Evolutionary conservation across 2,888 invertebrate species (phyloP), one percentile per base, ranked within the genome.

Genomic region (Cheilosia pagana): DNA sequence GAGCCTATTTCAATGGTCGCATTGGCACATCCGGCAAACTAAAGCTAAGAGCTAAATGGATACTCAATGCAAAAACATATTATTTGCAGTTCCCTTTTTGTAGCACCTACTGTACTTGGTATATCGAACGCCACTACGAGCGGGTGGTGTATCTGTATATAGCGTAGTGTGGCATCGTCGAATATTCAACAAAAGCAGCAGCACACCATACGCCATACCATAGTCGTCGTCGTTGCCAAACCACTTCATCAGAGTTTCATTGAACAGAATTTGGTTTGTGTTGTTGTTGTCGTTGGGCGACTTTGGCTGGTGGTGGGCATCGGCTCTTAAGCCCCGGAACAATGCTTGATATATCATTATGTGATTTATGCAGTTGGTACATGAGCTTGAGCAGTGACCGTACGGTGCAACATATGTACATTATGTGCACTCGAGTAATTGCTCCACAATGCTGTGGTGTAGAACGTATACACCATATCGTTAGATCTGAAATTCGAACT

Each of bases 191-290:
- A 79, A 83, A 78, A 74, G 72, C 71, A 70, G 31, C 70, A 62
- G 72, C 50, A 65, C 35, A 35, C 67, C 57, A 63, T 45, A 71
- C 50, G 60, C 7, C 1, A 25, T 25, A 71, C 21, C 68, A 43
- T 50, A 63, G 55, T 75, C 72, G 68, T 63, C 6, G 72, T 71
- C 75, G 85, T 81, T 85, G 85, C 79, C 85, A 81, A 85, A 81
- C 81, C 85, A 85, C 85, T 85, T 85, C 75, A 81, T 79, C 85
- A 85, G 71, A 85, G 71, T 71, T 85, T 70, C 81, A 85, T 85
- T 85, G 79, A 81, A 81, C 71, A 81, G 65, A 79, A 75, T 85
- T 85, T 39, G 78, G 83, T 79, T 39, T 45, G 62, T 81, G 76
- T 35, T 67, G 45, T 35, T 70, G 55, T 48, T 55, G 16, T 6